Evolutionary conservation across 2,888 invertebrate genomes (phyloP).

Genomic region (Deilephila porcellus): DNA sequence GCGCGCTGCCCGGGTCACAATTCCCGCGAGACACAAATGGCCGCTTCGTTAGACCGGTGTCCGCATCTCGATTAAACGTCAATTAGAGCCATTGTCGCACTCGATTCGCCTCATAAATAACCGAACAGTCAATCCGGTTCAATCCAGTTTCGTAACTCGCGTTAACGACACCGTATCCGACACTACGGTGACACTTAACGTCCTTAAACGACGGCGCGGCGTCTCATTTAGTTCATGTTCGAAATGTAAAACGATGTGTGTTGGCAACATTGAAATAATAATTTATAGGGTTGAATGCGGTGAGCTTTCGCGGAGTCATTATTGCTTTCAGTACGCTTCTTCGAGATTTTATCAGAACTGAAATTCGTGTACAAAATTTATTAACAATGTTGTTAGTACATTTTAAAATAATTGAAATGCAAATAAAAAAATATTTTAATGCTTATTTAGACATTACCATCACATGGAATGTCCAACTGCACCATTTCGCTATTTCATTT

Average conservation of each 20-base stretch:
- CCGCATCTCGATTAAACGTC: constrained; percentile 74
- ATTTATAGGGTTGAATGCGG: constrained; percentile 36
- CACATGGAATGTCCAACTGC: too few species aligned
- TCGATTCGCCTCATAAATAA: constrained; percentile 67
- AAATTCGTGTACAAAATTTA: background rate
- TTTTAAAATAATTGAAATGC: too few species aligned
- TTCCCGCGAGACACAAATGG: constrained; percentile 47
- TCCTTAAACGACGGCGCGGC: constrained; percentile 34
- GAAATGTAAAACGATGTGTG: constrained; percentile 32
- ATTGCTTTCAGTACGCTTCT: background rate
- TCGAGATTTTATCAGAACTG: background rate
- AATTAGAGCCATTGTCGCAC: constrained; percentile 78
- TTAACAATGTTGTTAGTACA: too few species aligned
- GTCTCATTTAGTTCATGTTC: constrained; percentile 51
- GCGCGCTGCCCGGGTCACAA: constrained; percentile 16
- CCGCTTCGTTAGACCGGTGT: constrained; percentile 62
- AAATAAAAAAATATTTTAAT: too few species aligned
- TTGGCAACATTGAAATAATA: constrained; percentile 26
- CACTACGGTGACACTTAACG: constrained; percentile 48
- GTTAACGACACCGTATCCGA: constrained; percentile 55
- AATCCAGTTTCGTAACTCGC: constrained; percentile 54
- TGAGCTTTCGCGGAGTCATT: constrained; percentile 6
- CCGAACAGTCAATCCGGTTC: constrained; percentile 58
- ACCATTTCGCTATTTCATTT: too few species aligned
- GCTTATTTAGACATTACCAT: too few species aligned